Evolutionary conservation across 1,140 invertebrate genomes (phyloP).

Genomic region (Bombus confusus): DNA sequence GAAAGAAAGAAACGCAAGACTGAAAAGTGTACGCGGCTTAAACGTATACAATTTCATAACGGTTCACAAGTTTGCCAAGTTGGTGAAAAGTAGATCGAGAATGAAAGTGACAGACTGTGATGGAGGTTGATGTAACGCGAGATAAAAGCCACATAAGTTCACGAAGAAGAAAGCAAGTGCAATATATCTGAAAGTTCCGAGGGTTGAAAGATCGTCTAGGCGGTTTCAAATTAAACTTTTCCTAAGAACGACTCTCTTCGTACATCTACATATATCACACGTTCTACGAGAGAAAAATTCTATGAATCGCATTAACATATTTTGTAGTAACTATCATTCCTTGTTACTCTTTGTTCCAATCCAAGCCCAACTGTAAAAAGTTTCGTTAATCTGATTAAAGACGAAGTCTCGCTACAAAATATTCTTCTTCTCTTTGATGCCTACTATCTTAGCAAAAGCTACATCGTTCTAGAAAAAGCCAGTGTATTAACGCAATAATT

Average conservation of each 20-base stretch:
- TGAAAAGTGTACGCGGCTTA: not conserved
- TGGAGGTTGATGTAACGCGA: slow-evolving; percentile 12
- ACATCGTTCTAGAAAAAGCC: too few relatives aligned
- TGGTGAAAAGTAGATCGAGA: not conserved
- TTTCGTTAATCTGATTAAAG: too few relatives aligned
- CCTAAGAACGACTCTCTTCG: too few relatives aligned
- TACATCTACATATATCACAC: too few relatives aligned
- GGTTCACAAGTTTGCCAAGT: not conserved
- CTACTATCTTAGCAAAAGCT: too few relatives aligned
- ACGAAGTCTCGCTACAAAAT: too few relatives aligned
- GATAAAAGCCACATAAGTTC: not conserved
- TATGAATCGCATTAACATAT: not conserved
- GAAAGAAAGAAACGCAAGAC: not conserved
- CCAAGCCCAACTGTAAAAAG: too few relatives aligned
- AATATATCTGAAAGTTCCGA: not conserved
- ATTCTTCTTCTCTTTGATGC: too few relatives aligned
- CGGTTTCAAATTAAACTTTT: not conserved
- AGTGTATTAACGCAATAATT: too few relatives aligned
- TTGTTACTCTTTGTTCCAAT: too few relatives aligned
- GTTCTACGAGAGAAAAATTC: not conserved
- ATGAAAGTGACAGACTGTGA: slow-evolving; percentile 12
- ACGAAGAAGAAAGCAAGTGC: not conserved
- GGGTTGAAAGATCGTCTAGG: not conserved
- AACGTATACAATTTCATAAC: not conserved
- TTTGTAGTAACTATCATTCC: too few relatives aligned